Evolutionary conservation across 2,888 invertebrate genomes (phyloP).

Genomic region (Lypha dubia): DNA sequence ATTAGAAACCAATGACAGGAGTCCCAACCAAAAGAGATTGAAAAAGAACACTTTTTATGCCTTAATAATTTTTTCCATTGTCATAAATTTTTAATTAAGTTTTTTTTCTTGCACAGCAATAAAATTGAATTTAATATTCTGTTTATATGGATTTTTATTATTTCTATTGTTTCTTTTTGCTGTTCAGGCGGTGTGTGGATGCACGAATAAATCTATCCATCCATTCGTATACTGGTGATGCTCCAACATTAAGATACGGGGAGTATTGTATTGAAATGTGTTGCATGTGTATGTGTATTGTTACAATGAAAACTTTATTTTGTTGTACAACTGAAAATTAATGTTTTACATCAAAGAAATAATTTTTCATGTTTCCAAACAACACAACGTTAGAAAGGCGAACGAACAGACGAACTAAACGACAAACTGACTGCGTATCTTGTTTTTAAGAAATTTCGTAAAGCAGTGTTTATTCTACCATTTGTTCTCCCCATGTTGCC

Average conservation of each 20-base stretch:
- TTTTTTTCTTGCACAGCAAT: conserved; percentile 44
- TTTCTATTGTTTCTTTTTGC: conserved; percentile 39
- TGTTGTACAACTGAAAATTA: conserved; percentile 62
- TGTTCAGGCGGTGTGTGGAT: conserved; percentile 13
- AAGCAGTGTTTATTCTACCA: conserved; percentile 13
- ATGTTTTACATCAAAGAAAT: conserved; percentile 71
- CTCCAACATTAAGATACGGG: conserved; percentile 14
- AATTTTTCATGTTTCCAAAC: conserved; percentile 62
- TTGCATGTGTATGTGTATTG: not conserved
- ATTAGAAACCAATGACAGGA: conserved; percentile 56
- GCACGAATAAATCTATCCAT: conserved; percentile 1
- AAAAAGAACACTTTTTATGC: conserved; percentile 42
- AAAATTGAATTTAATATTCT: conserved; percentile 71
- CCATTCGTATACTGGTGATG: not conserved
- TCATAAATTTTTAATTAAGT: conserved; percentile 65
- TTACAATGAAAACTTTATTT: conserved; percentile 36
- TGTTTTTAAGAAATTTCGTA: not conserved
- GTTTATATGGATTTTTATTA: conserved; percentile 67
- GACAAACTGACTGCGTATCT: not conserved
- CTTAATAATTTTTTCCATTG: conserved; percentile 30
- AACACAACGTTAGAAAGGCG: not conserved
- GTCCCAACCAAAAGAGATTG: conserved; percentile 13
- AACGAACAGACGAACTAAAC: not conserved
- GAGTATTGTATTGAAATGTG: not conserved
- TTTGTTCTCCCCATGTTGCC: conserved; percentile 37